Conservation (phyloP, 2,113 vertebrate genomes). For the Dicentrarchus labrax region DNA sequence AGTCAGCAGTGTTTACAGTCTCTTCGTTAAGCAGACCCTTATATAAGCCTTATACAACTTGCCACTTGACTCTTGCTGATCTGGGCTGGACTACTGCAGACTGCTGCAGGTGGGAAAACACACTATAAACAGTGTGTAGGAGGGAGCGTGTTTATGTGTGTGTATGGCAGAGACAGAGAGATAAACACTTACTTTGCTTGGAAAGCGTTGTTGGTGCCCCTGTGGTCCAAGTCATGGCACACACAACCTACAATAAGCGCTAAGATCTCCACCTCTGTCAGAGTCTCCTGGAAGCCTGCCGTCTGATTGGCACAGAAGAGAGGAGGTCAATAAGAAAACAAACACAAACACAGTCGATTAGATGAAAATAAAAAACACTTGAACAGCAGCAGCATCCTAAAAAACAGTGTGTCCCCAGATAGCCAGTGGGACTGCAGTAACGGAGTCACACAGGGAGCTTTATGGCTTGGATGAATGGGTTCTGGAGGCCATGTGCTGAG, state of each 20-base stretch:
- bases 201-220: slow-evolving; percentile 99
- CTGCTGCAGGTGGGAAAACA: slow-evolving; percentile 65
- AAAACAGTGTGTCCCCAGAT: slow-evolving; percentile 49
- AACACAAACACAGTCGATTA: slow-evolving; percentile 44
- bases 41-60: slow-evolving; percentile 70
- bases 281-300: slow-evolving; percentile 96
- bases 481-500: slow-evolving; percentile 70
- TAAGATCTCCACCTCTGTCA: slow-evolving; percentile 96
- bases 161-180: not conserved
- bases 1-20: slow-evolving; percentile 52
- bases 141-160: slow-evolving; percentile 9
- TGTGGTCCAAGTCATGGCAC: slow-evolving; percentile 99
- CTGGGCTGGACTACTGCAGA: slow-evolving; percentile 45
- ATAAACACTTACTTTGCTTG: slow-evolving; percentile 94
- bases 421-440: slow-evolving; percentile 62
- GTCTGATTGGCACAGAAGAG: slow-evolving; percentile 80
- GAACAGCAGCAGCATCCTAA: slow-evolving; percentile 43
- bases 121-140: slow-evolving; percentile 43
- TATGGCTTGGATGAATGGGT: slow-evolving; percentile 63
- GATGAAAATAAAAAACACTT: slow-evolving; percentile 36
- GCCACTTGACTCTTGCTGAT: slow-evolving; percentile 62
- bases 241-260: slow-evolving; percentile 98
- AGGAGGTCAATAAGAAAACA: slow-evolving; percentile 37
- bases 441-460: slow-evolving; percentile 58
- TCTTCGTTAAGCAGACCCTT: slow-evolving; percentile 60